phyloP scores from a whole-genome alignment of 2,888 invertebrate species.

The Harpalus rufipes region DNA sequence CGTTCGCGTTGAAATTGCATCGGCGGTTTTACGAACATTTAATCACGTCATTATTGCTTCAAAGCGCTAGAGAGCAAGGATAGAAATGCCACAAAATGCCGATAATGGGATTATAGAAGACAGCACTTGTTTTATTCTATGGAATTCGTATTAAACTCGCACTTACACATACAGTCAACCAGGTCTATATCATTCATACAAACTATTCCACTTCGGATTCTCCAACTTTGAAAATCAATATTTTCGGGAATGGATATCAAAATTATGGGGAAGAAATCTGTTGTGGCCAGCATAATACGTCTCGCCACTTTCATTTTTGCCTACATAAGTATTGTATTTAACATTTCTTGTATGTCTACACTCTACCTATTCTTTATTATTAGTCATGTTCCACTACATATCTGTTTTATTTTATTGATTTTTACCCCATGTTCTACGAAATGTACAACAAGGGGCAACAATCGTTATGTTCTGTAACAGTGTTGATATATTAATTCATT shows the following conservation, averaged over 20 bases:
- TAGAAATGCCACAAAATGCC: neutral
- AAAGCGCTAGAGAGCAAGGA: conserved; percentile 6
- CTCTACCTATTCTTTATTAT: too few species aligned
- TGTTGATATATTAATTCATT: neutral
- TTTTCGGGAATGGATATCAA: neutral
- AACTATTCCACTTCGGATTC: neutral
- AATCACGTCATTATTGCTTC: conserved; percentile 37
- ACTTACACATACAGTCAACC: neutral
- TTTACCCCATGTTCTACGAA: neutral
- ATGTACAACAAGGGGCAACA: neutral
- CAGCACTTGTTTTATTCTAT: neutral
- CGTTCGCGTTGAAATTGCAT: conserved; percentile 12
- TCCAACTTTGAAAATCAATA: neutral
- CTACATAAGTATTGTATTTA: too few species aligned
- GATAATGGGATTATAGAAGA: neutral
- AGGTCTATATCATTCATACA: neutral
- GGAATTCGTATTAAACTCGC: neutral
- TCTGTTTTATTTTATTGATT: too few species aligned
- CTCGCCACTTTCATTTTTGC: too few species aligned
- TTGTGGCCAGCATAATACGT: too few species aligned
- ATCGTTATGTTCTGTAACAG: neutral
- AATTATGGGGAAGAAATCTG: too few species aligned
- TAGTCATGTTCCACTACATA: too few species aligned
- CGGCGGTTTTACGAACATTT: conserved; percentile 43
- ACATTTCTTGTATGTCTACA: too few species aligned